These are phyloP conservation scores for Dascyllus trimaculatus DNA, from an alignment of 2,113 vertebrate species.

Conservation along the genomic window DNA sequence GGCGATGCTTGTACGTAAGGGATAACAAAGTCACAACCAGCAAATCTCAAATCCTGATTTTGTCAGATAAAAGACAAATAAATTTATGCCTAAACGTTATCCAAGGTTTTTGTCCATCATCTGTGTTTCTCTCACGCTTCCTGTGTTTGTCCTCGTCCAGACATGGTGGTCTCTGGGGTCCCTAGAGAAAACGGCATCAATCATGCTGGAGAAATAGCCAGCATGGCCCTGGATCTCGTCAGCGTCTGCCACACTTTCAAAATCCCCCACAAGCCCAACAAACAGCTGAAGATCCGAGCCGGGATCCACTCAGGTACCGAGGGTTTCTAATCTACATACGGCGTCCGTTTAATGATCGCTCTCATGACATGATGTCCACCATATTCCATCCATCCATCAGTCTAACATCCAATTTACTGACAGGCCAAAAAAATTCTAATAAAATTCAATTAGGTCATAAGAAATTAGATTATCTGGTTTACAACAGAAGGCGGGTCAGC, in stretches of 20 bases:
- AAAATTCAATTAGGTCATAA: too few species aligned
- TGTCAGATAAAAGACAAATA: neutral
- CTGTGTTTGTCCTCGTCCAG: constrained; percentile 56
- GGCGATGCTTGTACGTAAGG: constrained; percentile 85
- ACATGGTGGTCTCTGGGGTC: constrained; percentile 87
- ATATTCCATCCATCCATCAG: too few species aligned
- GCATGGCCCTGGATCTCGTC: constrained; percentile 85
- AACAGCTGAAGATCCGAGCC: constrained; percentile 83
- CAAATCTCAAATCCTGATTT: neutral
- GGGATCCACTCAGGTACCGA: constrained; percentile 84
- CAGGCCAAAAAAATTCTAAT: too few species aligned
- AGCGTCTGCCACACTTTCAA: constrained; percentile 81
- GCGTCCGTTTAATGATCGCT: neutral
- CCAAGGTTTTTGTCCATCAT: neutral
- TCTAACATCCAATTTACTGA: too few species aligned
- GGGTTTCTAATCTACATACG: neutral
- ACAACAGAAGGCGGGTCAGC: too few species aligned
- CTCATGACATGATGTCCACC: neutral
- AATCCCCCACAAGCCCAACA: constrained; percentile 85
- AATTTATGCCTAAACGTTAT: too few species aligned
- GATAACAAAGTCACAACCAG: neutral
- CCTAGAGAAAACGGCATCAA: constrained; percentile 85
- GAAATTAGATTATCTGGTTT: too few species aligned
- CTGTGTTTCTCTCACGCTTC: neutral
- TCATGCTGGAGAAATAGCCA: constrained; percentile 84